phyloP scores from a whole-genome alignment of 2,797 vertebrate species.

The Eleutherodactylus coqui region DNA sequence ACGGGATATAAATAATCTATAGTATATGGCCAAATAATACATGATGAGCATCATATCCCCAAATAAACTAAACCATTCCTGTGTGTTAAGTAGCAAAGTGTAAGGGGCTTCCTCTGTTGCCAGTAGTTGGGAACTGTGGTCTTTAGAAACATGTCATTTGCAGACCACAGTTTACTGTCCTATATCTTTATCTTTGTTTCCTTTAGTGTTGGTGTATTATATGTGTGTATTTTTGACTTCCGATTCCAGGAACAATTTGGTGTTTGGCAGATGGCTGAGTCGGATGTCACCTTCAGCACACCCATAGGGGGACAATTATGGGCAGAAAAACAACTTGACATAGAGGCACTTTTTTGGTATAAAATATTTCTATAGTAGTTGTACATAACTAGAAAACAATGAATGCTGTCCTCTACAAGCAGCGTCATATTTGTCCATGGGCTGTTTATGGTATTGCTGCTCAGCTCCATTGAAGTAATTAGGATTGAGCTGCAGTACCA shows the following conservation, averaged over 20 bases:
- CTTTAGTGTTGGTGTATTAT: constrained; percentile 33
- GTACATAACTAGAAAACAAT: too few species aligned
- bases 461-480: too few species aligned
- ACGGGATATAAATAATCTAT: background rate
- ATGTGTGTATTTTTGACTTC: constrained; percentile 11
- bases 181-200: constrained; percentile 23
- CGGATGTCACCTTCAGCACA: background rate
- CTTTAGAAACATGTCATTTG: background rate
- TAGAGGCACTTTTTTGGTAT: background rate
- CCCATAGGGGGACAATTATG: background rate
- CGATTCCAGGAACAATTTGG: background rate
- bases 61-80: background rate
- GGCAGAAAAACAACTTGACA: background rate
- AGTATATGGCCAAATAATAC: background rate
- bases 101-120: background rate
- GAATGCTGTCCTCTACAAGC: too few species aligned
- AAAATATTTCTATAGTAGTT: background rate
- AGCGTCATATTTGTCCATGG: too few species aligned
- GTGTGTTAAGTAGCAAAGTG: background rate
- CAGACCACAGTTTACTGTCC: constrained; percentile 8
- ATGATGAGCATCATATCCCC: background rate
- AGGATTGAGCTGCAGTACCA: too few species aligned
- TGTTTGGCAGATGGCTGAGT: background rate
- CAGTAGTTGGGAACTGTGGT: constrained; percentile 4
- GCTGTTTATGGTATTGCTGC: too few species aligned